Evolutionary conservation across 30 jellyfish, hydroid and myxozoan genomes (phyloP).

Genomic region (Aurelia sp.): DNA sequence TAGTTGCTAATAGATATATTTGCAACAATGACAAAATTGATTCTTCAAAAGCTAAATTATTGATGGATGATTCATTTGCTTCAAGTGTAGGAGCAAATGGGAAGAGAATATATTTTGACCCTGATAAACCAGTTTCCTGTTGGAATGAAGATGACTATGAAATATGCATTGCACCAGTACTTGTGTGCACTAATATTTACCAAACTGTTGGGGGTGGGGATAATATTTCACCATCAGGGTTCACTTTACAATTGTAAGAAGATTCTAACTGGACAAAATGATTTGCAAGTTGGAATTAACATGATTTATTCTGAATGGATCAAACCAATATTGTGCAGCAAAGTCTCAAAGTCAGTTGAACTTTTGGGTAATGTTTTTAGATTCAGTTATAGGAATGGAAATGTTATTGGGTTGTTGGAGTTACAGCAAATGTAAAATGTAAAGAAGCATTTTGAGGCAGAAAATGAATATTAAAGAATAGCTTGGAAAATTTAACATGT

Average conservation of each 20-base stretch:
- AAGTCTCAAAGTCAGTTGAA: too few species aligned
- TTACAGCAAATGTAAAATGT: too few species aligned
- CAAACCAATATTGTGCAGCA: too few species aligned
- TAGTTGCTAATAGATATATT: conserved; percentile 82
- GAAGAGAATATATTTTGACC: conserved; percentile 65
- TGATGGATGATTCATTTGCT: conserved; percentile 96
- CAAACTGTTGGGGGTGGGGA: conserved; percentile 99
- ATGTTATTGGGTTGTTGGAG: too few species aligned
- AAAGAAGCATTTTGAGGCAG: too few species aligned
- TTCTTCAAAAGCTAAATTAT: conserved; percentile 65
- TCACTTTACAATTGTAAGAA: conserved; percentile 57
- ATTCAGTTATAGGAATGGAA: too few species aligned
- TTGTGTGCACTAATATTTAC: conserved; percentile 84
- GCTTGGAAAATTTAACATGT: too few species aligned
- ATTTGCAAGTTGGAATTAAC: too few species aligned
- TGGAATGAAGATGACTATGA: conserved; percentile 94
- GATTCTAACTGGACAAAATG: too few species aligned
- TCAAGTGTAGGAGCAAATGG: conserved; percentile 48
- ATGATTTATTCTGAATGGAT: too few species aligned
- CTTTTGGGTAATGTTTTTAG: too few species aligned
- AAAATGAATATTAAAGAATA: too few species aligned
- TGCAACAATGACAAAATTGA: conserved; percentile 74
- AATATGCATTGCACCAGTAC: conserved; percentile 93
- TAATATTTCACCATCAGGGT: conserved; percentile 89
- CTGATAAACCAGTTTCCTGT: conserved; percentile 87